These are phyloP conservation scores for Neelides sp. DNA, from an alignment of 1,140 invertebrate species.

Conservation along the genomic window DNA sequence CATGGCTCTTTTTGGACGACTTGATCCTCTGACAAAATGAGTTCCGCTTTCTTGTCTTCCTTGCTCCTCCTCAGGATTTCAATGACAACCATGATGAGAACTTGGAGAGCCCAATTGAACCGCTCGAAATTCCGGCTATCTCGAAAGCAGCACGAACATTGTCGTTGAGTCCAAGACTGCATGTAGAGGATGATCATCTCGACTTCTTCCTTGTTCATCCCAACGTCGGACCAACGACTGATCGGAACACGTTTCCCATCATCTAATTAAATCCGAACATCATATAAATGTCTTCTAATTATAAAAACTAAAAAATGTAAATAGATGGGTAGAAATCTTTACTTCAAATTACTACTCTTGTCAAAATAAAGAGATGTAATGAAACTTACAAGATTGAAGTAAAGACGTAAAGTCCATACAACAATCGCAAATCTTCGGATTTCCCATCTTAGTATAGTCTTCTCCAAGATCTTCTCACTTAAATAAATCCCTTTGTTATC, in stretches of 20 bases:
- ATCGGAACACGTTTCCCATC: slow-evolving; percentile 21
- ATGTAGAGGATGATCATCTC: slow-evolving; percentile 53
- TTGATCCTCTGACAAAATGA: slow-evolving; percentile 25
- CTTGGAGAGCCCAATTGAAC: slow-evolving; percentile 71
- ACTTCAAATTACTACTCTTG: background rate
- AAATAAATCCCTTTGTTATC: background rate
- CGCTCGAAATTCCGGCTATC: slow-evolving; percentile 80
- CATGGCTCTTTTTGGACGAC: slow-evolving; percentile 37
- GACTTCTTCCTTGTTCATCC: slow-evolving; percentile 43
- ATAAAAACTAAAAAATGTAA: background rate
- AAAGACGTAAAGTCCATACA: slow-evolving; percentile 31
- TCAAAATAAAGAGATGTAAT: background rate
- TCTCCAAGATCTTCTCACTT: no score
- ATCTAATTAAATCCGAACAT: slow-evolving; percentile 13
- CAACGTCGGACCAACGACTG: slow-evolving; percentile 15
- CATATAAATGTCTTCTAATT: background rate
- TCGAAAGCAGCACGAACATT: slow-evolving; percentile 84
- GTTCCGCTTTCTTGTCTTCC: background rate
- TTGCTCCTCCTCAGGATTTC: slow-evolving; percentile 21
- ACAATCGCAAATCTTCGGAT: slow-evolving; percentile 29
- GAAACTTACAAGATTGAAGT: slow-evolving; percentile 28
- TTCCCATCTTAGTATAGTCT: slow-evolving; percentile 26
- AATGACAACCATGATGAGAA: slow-evolving; percentile 46
- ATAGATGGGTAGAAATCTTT: background rate
- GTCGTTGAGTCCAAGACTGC: slow-evolving; percentile 59